Percentiles rank a stretch among this genome's conserved stretches.
phyloP scores from a whole-genome alignment of 2,113 vertebrate genomes.

The Diphyllodes magnificus region DNA sequence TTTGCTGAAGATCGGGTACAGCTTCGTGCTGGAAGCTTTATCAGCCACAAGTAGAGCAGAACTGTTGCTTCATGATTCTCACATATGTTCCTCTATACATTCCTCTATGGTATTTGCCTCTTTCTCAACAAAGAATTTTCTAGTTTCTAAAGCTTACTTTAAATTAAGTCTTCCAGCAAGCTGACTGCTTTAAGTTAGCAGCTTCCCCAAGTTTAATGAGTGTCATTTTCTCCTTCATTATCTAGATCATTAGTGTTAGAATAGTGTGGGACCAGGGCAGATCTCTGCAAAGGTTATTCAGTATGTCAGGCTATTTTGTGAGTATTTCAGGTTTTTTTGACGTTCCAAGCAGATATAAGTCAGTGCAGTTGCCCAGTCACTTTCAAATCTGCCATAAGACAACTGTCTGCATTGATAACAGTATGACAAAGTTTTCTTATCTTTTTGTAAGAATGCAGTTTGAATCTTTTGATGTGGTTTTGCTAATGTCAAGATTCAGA shows the following conservation, averaged over 20 bases:
- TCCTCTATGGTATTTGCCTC: background rate
- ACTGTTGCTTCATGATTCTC: background rate
- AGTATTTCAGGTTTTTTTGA: background rate
- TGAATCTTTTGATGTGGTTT: background rate
- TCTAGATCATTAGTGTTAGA: background rate
- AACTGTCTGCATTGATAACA: background rate
- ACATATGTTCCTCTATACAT: background rate
- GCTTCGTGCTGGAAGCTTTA: background rate
- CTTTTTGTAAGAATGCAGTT: background rate
- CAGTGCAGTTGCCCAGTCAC: background rate
- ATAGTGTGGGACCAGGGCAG: background rate
- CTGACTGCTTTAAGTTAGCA: background rate
- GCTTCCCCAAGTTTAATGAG: background rate
- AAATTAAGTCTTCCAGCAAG: background rate
- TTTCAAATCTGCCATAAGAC: background rate
- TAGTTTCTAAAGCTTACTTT: background rate
- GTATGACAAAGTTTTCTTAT: background rate
- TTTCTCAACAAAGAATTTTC: background rate
- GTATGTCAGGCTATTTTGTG: background rate
- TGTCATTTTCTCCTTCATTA: background rate
- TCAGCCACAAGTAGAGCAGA: background rate
- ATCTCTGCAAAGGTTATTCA: background rate
- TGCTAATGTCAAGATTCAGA: background rate
- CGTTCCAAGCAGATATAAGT: background rate
- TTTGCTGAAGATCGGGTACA: slow-evolving; percentile 5